Evolutionary conservation across 2,797 vertebrate species (phyloP).

Genomic region (Danio tinwini): DNA sequence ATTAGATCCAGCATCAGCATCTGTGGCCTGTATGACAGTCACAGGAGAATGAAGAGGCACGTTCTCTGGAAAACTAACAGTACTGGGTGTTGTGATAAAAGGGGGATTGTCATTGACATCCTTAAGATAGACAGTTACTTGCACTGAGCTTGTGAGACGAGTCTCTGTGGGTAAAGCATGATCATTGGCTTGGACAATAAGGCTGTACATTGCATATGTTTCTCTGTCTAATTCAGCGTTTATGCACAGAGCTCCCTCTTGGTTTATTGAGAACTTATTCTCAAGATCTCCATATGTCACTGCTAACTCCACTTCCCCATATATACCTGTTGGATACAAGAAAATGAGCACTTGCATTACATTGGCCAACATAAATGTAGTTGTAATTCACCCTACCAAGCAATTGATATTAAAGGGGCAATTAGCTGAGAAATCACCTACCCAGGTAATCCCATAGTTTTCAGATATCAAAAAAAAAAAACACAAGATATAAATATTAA

Average conservation of each 20-base stretch:
- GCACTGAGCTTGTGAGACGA: slow-evolving; percentile 70
- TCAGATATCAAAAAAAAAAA: no score
- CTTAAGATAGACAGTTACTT: slow-evolving; percentile 64
- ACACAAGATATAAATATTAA: background rate
- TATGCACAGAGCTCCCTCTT: slow-evolving; percentile 69
- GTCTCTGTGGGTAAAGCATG: slow-evolving; percentile 59
- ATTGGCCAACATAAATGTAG: background rate
- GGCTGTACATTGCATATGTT: slow-evolving; percentile 68
- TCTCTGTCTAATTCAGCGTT: slow-evolving; percentile 74
- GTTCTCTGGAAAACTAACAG: slow-evolving; percentile 71
- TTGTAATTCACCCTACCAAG: background rate
- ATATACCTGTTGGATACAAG: slow-evolving; percentile 66
- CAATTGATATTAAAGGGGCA: background rate
- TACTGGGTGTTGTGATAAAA: slow-evolving; percentile 65
- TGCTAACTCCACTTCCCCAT: slow-evolving; percentile 67
- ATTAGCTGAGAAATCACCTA: no score
- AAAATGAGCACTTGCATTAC: slow-evolving; percentile 46
- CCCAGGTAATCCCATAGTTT: no score
- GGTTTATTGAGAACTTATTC: slow-evolving; percentile 67
- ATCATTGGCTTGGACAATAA: slow-evolving; percentile 76
- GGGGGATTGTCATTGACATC: slow-evolving; percentile 81
- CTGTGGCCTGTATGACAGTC: slow-evolving; percentile 69
- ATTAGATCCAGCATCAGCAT: slow-evolving; percentile 73
- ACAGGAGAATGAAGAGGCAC: slow-evolving; percentile 67
- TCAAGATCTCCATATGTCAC: slow-evolving; percentile 68